These are phyloP conservation scores for Panthera tigris DNA, from an alignment of 2,113 vertebrate genomes.

Conservation along the genomic window DNA sequence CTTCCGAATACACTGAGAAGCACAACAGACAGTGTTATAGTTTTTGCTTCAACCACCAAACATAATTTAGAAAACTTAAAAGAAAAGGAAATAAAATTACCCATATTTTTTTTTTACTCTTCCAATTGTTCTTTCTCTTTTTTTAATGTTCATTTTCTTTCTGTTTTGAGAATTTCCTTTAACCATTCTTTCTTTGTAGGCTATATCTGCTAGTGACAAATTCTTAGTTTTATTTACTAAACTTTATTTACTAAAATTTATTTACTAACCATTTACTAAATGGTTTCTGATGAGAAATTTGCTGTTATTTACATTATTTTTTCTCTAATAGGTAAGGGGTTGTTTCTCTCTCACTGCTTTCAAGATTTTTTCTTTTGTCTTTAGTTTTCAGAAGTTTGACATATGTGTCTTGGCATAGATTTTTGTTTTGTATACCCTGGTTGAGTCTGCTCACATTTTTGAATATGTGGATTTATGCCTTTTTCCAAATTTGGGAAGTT, in stretches of 20 bases:
- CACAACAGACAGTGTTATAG: neutral
- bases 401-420: neutral
- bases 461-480: neutral
- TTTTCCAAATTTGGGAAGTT: neutral
- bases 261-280: too few species aligned
- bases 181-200: neutral
- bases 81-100: neutral
- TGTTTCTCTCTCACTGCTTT: neutral
- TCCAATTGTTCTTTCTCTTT: neutral
- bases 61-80: conserved; percentile 31
- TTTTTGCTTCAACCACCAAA: conserved; percentile 23
- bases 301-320: neutral
- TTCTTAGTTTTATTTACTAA: neutral
- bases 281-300: conserved; percentile 13
- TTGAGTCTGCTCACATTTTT: neutral
- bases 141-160: neutral
- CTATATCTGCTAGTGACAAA: conserved; percentile 6
- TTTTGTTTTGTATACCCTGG: neutral
- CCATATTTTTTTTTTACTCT: conserved; percentile 5
- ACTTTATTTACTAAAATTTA: too few species aligned
- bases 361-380: neutral
- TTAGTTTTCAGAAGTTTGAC: neutral
- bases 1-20: neutral
- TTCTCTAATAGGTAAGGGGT: neutral
- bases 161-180: neutral